Evolutionary conservation across 2,888 invertebrate species (phyloP).

Genomic region (Oegoconia quadripuncta): DNA sequence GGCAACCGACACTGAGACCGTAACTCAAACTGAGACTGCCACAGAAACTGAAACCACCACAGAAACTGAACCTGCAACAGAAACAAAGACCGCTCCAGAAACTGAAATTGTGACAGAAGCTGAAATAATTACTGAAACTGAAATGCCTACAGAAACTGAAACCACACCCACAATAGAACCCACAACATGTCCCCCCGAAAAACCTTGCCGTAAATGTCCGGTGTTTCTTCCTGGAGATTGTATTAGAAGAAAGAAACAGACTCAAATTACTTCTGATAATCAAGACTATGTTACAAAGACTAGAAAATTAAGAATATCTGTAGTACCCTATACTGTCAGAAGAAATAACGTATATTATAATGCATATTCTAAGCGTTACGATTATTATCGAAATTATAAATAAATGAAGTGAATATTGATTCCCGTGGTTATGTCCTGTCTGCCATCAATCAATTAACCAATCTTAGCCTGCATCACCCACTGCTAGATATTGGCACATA

Average conservation of each 20-base stretch:
- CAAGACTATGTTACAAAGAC: not conserved
- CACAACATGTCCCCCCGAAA: not conserved
- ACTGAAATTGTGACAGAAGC: not conserved
- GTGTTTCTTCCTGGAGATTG: not conserved
- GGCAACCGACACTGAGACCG: not conserved
- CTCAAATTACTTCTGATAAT: not conserved
- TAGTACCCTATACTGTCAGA: too few relatives aligned
- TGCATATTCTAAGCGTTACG: too few relatives aligned
- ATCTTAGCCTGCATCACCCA: too few relatives aligned
- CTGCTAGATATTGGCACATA: too few relatives aligned
- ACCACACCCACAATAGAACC: slow-evolving; percentile 1
- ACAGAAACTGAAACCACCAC: not conserved
- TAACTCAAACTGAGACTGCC: not conserved
- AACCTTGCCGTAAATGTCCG: not conserved
- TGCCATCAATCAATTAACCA: too few relatives aligned
- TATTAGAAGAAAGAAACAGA: not conserved
- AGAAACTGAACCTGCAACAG: not conserved
- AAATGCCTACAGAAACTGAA: not conserved
- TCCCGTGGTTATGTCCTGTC: too few relatives aligned
- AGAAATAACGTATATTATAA: too few relatives aligned
- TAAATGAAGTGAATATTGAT: too few relatives aligned
- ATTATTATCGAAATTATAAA: too few relatives aligned
- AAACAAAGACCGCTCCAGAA: not conserved
- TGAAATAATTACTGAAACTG: not conserved
- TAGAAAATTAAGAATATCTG: not conserved